A percentile compares a stretch with the other conserved stretches of the same genome.
Conservation (phyloP, 1,140 invertebrate species). For the Drosophila kepulauana region DNA sequence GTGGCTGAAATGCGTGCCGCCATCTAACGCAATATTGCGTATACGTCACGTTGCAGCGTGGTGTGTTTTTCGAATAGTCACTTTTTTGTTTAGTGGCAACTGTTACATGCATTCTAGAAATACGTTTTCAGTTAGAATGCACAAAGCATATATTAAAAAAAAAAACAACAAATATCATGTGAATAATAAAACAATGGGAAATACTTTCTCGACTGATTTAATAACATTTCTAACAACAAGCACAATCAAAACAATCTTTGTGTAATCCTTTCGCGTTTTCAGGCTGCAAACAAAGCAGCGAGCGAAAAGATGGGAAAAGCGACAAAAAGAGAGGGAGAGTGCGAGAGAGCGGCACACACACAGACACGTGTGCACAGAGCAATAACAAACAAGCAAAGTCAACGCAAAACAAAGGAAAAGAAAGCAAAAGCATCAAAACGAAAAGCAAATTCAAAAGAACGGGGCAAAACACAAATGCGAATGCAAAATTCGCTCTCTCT, state of each 20-base stretch:
- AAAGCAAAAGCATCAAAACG: conserved; percentile 22
- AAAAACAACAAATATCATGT: too few species aligned
- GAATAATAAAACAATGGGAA: too few species aligned
- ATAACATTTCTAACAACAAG: too few species aligned
- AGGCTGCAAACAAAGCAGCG: conserved; percentile 15
- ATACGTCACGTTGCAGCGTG: conserved; percentile 62
- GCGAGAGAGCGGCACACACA: conserved; percentile 15
- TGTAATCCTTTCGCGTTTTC: conserved; percentile 13
- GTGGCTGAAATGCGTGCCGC: not conserved
- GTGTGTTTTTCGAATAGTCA: too few species aligned
- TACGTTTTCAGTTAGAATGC: too few species aligned
- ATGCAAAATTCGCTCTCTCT: conserved; percentile 24
- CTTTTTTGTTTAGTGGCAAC: too few species aligned
- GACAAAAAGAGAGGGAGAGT: not conserved
- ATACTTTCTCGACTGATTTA: too few species aligned
- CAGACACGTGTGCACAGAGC: conserved; percentile 16
- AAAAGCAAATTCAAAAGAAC: conserved; percentile 1
- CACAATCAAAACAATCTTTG: too few species aligned
- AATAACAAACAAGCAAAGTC: conserved; percentile 50
- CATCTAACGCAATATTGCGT: conserved; percentile 36
- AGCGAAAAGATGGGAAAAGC: not conserved
- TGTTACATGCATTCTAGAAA: too few species aligned
- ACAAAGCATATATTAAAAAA: too few species aligned
- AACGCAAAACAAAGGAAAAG: conserved; percentile 34
- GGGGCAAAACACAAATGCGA: conserved; percentile 28